Evolutionary conservation across 2,113 vertebrate genomes (phyloP), one percentile per base, ranked within the genome.

Genomic region (Herpailurus yagouaroundi): DNA sequence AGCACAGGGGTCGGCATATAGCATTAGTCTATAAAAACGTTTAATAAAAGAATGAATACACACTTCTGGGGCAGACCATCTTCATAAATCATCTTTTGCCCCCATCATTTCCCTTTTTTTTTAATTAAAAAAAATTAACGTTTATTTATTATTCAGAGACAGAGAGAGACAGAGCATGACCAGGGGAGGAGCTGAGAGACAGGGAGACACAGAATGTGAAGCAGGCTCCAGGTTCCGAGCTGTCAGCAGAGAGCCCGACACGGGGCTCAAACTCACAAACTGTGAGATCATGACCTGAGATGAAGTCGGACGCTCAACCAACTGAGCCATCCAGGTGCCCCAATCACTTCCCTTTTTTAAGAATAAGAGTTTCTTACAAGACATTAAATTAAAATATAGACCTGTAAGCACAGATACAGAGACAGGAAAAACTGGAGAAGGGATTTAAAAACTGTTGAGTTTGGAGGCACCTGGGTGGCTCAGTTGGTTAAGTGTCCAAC

Each of bases 11-110:
- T 48, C 77, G 77, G 7, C 9, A 84, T 57, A 45, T 48, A 79
- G n/a, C 69, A 64, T n/a, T 71, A 10, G 18, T 63, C 25, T 84
- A 89, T 84, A 95, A 95, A 94, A 83, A 89, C 66, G n/a, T 69
- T 36, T 94, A 23, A 79, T 60, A 38, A 90, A 90, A 94, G 64
- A 71, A 94, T 64, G 90, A 85, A 94, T 33, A 52, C 21, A 88
- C 33, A 69, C 12, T 50, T 77, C 27, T 36, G 16, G n/a, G 60
- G 80, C 18, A 84, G 69, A 92, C 16, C 13, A 84, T 69, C 69
- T 83, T 95, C 77, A 84, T 55, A 52, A 95, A 31, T 95, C 38
- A 89, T 69, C 27, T 69, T 66, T 45, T n/a, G 41, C 31, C 33
- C 4, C 31, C 4, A 29, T 85, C 41, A 88, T 36, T 66, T 83